Evolutionary conservation across 2,797 vertebrate genomes (phyloP).

Genomic region (Eutrigla gurnardus): DNA sequence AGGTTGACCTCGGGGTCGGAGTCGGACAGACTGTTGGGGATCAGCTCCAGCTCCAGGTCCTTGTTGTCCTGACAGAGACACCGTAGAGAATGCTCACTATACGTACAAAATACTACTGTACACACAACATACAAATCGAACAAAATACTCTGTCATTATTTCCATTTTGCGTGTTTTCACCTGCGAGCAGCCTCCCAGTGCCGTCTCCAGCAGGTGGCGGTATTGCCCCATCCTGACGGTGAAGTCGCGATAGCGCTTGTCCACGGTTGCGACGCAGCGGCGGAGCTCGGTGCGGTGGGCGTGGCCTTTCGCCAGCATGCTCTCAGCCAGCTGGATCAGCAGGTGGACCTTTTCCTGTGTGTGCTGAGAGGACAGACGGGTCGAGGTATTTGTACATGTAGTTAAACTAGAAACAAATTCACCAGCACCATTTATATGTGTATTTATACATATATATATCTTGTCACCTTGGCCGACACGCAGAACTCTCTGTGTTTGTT

Average conservation of each 20-base stretch:
- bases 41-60: slow-evolving; percentile 95
- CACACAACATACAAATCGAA: not conserved
- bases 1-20: slow-evolving; percentile 96
- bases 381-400: not conserved
- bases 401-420: no score
- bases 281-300: slow-evolving; percentile 94
- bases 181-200: slow-evolving; percentile 93
- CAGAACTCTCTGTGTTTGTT: slow-evolving; percentile 95
- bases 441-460: not conserved
- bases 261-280: slow-evolving; percentile 94
- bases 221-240: slow-evolving; percentile 96
- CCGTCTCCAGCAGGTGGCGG: slow-evolving; percentile 91
- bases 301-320: slow-evolving; percentile 97
- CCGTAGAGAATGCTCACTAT: not conserved
- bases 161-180: slow-evolving; percentile 64
- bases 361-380: slow-evolving; percentile 83
- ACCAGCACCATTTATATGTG: not conserved
- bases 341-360: slow-evolving; percentile 98
- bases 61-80: slow-evolving; percentile 89
- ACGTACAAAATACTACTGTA: not conserved
- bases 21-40: slow-evolving; percentile 96
- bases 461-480: slow-evolving; percentile 92
- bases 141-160: not conserved
- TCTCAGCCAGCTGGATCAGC: slow-evolving; percentile 95
- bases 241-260: slow-evolving; percentile 96